These are phyloP conservation scores for Tamias sibiricus DNA, from an alignment of 2,113 vertebrate species.

Conservation along the genomic window DNA sequence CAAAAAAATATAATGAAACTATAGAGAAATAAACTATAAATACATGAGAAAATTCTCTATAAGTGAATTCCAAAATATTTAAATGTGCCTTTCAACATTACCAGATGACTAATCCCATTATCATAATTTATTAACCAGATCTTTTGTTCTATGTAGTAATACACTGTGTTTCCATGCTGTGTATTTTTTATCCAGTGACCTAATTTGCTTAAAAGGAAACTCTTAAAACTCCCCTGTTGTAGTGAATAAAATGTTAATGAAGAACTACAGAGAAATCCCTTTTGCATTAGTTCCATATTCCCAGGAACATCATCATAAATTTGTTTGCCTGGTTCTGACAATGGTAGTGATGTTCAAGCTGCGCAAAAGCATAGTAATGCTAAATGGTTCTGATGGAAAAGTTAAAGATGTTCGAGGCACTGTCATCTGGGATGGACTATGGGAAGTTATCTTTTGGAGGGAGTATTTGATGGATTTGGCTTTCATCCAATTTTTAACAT, in stretches of 20 bases:
- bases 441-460: slow-evolving; percentile 81
- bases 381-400: slow-evolving; percentile 88
- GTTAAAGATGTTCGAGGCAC: slow-evolving; percentile 87
- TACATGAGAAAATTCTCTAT: slow-evolving; percentile 75
- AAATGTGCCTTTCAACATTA: slow-evolving; percentile 86
- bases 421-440: slow-evolving; percentile 85
- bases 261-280: slow-evolving; percentile 89
- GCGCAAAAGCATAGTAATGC: slow-evolving; percentile 83
- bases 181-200: slow-evolving; percentile 88
- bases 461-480: slow-evolving; percentile 83
- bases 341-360: slow-evolving; percentile 84
- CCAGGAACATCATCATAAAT: slow-evolving; percentile 91
- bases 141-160: slow-evolving; percentile 89
- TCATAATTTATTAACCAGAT: slow-evolving; percentile 91
- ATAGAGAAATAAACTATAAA: slow-evolving; percentile 76
- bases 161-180: slow-evolving; percentile 88
- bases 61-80: slow-evolving; percentile 85
- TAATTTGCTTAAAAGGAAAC: slow-evolving; percentile 91
- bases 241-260: slow-evolving; percentile 92
- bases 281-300: slow-evolving; percentile 89
- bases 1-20: slow-evolving; percentile 62
- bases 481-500: slow-evolving; percentile 77
- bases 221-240: slow-evolving; percentile 89
- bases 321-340: slow-evolving; percentile 90
- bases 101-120: slow-evolving; percentile 86